phyloP scores from a whole-genome alignment of 2,888 invertebrate genomes.

The Phalangium opilio region DNA sequence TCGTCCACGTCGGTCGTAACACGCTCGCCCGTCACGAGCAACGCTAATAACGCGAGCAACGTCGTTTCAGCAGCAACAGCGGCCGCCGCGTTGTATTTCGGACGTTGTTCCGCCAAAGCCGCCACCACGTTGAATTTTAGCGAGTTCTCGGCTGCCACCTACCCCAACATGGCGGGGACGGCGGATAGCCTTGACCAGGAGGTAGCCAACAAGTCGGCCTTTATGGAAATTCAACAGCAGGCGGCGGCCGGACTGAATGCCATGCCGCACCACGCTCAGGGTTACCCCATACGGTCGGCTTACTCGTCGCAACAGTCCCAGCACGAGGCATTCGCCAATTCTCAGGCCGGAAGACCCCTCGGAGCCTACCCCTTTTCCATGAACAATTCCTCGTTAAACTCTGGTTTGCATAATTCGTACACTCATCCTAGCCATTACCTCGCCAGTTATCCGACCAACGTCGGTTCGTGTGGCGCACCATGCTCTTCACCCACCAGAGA shows the following conservation, averaged over 20 bases:
- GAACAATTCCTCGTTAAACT: slow-evolving; percentile 28
- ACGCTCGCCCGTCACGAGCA: no score
- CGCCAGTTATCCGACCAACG: slow-evolving; percentile 33
- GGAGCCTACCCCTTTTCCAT: slow-evolving; percentile 66
- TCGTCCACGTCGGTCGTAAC: no score
- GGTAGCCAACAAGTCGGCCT: slow-evolving; percentile 32
- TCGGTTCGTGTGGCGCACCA: slow-evolving; percentile 39
- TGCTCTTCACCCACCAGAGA: slow-evolving; percentile 91
- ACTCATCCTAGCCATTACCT: slow-evolving; percentile 58
- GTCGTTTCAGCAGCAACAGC: no score
- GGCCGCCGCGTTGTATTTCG: no score
- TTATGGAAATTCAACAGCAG: slow-evolving; percentile 35
- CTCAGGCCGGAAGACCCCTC: slow-evolving; percentile 34
- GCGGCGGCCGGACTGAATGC: slow-evolving; percentile 21
- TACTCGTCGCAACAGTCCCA: slow-evolving; percentile 46
- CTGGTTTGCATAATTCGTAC: slow-evolving; percentile 59
- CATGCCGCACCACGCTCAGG: slow-evolving; percentile 26
- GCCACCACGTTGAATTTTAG: slow-evolving; percentile 82
- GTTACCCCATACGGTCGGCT: slow-evolving; percentile 27
- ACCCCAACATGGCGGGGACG: slow-evolving; percentile 47
- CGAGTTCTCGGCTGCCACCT: slow-evolving; percentile 57
- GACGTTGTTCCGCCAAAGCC: slow-evolving; percentile 7
- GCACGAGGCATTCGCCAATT: slow-evolving; percentile 51
- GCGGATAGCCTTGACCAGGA: slow-evolving; percentile 49
- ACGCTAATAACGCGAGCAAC: no score